A percentile compares a stretch with the other conserved stretches of the same genome.
Evolutionary conservation across 1,140 invertebrate genomes (phyloP).

Genomic region (Drosophila melanica): DNA sequence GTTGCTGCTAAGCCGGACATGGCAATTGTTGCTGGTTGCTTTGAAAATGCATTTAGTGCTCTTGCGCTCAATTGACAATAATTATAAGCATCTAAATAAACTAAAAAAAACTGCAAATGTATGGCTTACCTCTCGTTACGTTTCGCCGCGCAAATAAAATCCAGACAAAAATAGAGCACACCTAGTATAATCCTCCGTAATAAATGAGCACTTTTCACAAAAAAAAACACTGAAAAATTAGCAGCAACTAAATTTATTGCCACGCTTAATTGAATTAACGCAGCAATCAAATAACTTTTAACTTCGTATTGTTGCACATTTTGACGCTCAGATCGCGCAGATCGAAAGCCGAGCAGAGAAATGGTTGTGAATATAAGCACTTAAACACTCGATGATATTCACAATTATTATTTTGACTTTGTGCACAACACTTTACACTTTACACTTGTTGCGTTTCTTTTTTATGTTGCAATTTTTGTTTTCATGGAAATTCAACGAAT

Average conservation of each 20-base stretch:
- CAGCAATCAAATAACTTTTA: constrained; percentile 60
- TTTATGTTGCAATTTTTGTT: constrained; percentile 45
- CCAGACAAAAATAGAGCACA: constrained; percentile 27
- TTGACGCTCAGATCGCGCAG: constrained; percentile 59
- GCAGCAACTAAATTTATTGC: constrained; percentile 37
- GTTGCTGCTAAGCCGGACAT: constrained; percentile 70
- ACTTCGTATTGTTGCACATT: constrained; percentile 64
- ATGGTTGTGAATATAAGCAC: constrained; percentile 25
- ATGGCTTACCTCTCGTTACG: constrained; percentile 52
- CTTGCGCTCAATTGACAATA: constrained; percentile 45
- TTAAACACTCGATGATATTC: constrained; percentile 21
- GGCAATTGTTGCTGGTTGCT: constrained; percentile 55
- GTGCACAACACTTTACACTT: constrained; percentile 43
- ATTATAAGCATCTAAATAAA: constrained; percentile 33
- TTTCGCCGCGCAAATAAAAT: constrained; percentile 48
- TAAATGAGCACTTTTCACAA: constrained; percentile 24
- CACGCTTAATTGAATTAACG: constrained; percentile 67
- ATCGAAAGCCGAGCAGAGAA: constrained; percentile 44
- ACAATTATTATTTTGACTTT: constrained; percentile 14
- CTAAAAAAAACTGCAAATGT: constrained; percentile 5
- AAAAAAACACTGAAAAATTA: constrained; percentile 20
- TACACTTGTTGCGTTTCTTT: constrained; percentile 50
- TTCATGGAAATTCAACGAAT: constrained; percentile 51
- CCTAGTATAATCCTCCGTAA: constrained; percentile 32
- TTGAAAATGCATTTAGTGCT: constrained; percentile 19